Evolutionary conservation across 2,888 invertebrate species (phyloP).

Genomic region (Eilema depressum): DNA sequence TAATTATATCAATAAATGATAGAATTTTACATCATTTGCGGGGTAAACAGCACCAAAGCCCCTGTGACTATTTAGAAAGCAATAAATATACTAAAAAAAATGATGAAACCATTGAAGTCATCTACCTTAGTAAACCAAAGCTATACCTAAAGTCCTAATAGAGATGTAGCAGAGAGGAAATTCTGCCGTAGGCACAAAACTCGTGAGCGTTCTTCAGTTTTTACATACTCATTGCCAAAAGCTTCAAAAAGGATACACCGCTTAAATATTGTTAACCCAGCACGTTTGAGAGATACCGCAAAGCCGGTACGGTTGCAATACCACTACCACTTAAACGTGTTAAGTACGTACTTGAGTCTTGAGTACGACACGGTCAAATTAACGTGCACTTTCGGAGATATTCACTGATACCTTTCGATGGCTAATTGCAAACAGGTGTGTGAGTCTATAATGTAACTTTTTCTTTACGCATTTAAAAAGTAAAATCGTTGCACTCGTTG

Average conservation of each 20-base stretch:
- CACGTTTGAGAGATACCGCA: conserved; percentile 57
- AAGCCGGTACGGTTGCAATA: conserved; percentile 46
- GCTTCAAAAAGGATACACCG: conserved; percentile 43
- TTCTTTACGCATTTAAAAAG: neutral
- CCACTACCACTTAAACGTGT: conserved; percentile 52
- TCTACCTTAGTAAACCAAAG: neutral
- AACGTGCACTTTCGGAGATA: conserved; percentile 38
- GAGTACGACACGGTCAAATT: conserved; percentile 51
- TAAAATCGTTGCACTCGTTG: neutral
- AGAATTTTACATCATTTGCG: neutral
- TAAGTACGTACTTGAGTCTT: conserved; percentile 57
- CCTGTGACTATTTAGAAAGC: neutral
- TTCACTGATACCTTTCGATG: conserved; percentile 35
- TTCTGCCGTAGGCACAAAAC: conserved; percentile 19
- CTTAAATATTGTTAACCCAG: conserved; percentile 51
- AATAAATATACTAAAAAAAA: neutral
- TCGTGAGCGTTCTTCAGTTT: neutral
- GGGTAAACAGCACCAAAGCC: neutral
- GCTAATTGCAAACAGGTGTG: conserved; percentile 48
- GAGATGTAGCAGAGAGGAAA: too few relatives aligned
- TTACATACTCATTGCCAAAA: conserved; percentile 45
- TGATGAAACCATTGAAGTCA: neutral
- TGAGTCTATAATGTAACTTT: neutral
- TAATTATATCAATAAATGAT: neutral
- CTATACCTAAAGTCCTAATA: too few relatives aligned